These are phyloP conservation scores for Ambastaia sidthimunki DNA, from an alignment of 2,797 vertebrate genomes.

Conservation along the genomic window DNA sequence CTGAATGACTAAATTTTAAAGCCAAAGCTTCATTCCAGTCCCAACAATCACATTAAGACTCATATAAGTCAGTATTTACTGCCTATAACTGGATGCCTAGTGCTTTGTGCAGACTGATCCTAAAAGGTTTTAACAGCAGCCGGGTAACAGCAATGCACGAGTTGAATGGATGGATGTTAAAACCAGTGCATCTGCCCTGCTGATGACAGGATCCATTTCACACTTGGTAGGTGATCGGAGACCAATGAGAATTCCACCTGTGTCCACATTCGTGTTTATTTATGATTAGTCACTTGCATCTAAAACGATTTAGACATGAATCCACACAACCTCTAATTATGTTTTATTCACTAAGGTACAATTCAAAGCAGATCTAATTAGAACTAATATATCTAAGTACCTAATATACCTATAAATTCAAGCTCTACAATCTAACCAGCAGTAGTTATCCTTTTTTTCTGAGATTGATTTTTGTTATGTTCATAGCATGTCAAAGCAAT, in stretches of 20 bases:
- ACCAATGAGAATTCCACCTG: constrained; percentile 17
- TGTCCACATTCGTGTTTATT: background rate
- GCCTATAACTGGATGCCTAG: constrained; percentile 59
- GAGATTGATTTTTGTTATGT: background rate
- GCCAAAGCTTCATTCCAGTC: background rate
- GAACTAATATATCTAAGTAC: background rate
- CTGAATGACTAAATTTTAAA: background rate
- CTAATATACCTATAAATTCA: constrained; percentile 13
- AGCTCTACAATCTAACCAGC: background rate
- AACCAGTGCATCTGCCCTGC: background rate
- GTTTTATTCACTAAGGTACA: constrained; percentile 16
- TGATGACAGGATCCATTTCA: constrained; percentile 64
- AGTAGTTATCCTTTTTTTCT: background rate
- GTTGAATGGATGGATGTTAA: constrained; percentile 5
- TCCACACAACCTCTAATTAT: constrained; percentile 22
- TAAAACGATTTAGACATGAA: background rate
- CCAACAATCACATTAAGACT: constrained; percentile 8
- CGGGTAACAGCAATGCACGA: background rate
- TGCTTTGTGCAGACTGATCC: background rate
- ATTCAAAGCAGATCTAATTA: constrained; percentile 26
- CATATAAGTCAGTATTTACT: constrained; percentile 19
- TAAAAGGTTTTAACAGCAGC: constrained; percentile 9
- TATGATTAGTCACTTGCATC: constrained; percentile 1
- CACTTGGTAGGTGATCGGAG: constrained; percentile 66
- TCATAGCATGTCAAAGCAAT: background rate